Evolutionary conservation across 2,797 vertebrate species (phyloP).

Genomic region (Sarcophilus harrisii): DNA sequence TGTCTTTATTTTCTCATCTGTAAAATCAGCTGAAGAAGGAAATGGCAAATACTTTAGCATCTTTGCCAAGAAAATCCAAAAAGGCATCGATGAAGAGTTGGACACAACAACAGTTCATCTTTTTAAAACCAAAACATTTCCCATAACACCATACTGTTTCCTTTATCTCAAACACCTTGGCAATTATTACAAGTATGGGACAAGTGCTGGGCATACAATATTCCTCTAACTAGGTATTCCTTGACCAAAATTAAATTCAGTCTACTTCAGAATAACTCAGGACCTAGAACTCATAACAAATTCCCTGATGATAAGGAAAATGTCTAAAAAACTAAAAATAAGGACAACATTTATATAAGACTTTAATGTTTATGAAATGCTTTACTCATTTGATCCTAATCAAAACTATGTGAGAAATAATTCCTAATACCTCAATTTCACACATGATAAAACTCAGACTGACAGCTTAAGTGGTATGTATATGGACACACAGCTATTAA

Average conservation of each 20-base stretch:
- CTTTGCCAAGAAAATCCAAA: neutral
- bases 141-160: neutral
- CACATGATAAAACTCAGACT: neutral
- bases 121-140: neutral
- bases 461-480: neutral
- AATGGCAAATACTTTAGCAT: neutral
- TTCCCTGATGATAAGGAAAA: neutral
- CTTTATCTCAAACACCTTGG: neutral
- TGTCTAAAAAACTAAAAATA: neutral
- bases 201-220: accelerated
- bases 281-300: neutral
- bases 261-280: neutral
- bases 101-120: neutral
- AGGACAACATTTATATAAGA: neutral
- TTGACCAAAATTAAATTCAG: neutral
- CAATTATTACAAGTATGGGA: neutral
- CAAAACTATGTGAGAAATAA: neutral
- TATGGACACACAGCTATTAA: neutral
- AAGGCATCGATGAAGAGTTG: neutral
- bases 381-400: neutral
- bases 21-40: neutral
- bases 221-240: neutral
- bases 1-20: neutral
- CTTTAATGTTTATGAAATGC: neutral
- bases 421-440: neutral